These are phyloP conservation scores for Morpho achilles DNA, from an alignment of 2,888 invertebrate genomes.

Conservation along the genomic window DNA sequence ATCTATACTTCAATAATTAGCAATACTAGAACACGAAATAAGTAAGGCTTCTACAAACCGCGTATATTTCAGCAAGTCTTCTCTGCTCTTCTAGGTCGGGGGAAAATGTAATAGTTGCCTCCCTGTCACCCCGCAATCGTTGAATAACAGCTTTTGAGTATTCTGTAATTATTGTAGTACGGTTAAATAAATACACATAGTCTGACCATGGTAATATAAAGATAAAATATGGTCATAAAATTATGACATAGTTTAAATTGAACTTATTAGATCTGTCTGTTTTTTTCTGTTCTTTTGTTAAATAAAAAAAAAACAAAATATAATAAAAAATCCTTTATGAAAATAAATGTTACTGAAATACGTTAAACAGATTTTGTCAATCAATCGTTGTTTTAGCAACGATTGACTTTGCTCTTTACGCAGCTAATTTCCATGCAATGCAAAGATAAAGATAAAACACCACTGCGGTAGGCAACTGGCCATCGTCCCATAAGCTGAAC, in stretches of 20 bases:
- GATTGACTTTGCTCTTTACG: no score
- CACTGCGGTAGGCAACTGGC: no score
- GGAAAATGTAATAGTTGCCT: slow-evolving; percentile 77
- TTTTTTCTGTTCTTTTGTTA: background rate
- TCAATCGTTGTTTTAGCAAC: no score
- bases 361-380: no score
- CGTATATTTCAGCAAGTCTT: slow-evolving; percentile 66
- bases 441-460: no score
- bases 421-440: no score
- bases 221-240: background rate
- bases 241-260: background rate
- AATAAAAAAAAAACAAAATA: background rate
- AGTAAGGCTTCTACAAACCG: slow-evolving; percentile 34
- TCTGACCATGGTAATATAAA: background rate
- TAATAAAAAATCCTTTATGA: no score
- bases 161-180: slow-evolving; percentile 46
- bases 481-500: no score
- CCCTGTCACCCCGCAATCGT: slow-evolving; percentile 53
- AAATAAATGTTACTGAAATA: no score
- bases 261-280: background rate
- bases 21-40: background rate
- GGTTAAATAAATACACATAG: background rate
- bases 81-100: slow-evolving; percentile 80
- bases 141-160: slow-evolving; percentile 59
- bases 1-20: background rate